Conservation (phyloP, 2,113 vertebrate species). For the western clawed frog (Xenopus tropicalis) region UCB_Xtro_10.0 CM004447.2:138212501-138213000, state of each 20-base stretch:
- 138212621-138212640: neutral
- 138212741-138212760: neutral
- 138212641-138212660: neutral
- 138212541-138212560: no score
- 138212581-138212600: no score
- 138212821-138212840: neutral
- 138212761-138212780: neutral
- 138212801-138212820: constrained; percentile 3
- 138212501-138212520: no score
- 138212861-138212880: neutral
- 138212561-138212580: no score
- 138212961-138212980: neutral
- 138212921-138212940: neutral
- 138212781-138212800: neutral
- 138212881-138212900: neutral
- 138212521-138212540: no score
- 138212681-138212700: neutral
- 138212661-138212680: neutral
- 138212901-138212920: neutral
- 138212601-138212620: no score
- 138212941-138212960: constrained; percentile 1
- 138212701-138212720: constrained; percentile 8
- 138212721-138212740: neutral
- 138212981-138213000: no score
- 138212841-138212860: no score